Percentiles rank a stretch among this genome's conserved stretches.
Evolutionary conservation across 2,113 vertebrate species (phyloP).

Genomic region (Ceyx melanurus): DNA sequence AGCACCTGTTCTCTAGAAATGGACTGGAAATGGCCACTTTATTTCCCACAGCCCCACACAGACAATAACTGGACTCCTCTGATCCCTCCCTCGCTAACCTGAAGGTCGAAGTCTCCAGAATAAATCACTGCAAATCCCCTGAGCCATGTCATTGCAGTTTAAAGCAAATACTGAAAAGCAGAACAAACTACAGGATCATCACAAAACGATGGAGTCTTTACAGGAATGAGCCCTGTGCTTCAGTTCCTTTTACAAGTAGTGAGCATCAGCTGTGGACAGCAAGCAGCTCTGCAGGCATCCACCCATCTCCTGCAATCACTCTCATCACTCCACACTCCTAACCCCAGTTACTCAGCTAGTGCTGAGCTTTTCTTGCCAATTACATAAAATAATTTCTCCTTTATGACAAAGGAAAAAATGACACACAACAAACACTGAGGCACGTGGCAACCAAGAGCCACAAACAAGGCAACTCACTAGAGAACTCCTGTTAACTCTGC

Average conservation of each 20-base stretch:
- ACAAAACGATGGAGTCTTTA: background rate
- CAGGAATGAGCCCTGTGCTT: background rate
- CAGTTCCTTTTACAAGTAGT: background rate
- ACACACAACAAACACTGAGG: background rate
- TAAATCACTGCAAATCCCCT: background rate
- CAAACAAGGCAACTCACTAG: background rate
- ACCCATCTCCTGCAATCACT: background rate
- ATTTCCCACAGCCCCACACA: background rate
- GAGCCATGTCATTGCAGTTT: background rate
- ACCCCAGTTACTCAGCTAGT: background rate
- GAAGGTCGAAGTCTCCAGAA: background rate
- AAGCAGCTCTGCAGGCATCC: background rate
- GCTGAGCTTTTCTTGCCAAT: background rate
- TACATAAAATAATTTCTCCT: background rate
- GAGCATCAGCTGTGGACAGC: background rate
- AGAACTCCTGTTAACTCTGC: background rate
- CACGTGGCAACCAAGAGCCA: background rate
- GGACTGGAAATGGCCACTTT: background rate
- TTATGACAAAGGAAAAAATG: background rate
- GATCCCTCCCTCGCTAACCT: background rate
- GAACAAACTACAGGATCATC: background rate
- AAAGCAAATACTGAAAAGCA: background rate
- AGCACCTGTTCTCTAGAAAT: background rate
- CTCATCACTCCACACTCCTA: background rate
- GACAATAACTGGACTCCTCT: background rate